phyloP scores from a whole-genome alignment of 2,113 vertebrate species.

The Centrocercus urophasianus region DNA sequence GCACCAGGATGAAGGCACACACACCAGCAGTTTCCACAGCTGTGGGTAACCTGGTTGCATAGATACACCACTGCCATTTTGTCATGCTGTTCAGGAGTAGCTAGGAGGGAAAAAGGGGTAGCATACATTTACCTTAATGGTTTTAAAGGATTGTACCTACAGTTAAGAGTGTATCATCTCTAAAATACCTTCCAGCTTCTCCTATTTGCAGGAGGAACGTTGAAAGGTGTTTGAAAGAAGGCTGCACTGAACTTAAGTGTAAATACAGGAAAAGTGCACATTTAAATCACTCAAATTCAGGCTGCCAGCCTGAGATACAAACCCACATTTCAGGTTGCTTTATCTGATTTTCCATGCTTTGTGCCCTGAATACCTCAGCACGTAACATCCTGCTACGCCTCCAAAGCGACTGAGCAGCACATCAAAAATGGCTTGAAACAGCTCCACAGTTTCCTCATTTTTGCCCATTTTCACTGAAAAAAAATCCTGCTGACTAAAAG shows the following conservation, averaged over 20 bases:
- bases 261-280: neutral
- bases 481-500: neutral
- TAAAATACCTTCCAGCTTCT: neutral
- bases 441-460: neutral
- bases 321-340: neutral
- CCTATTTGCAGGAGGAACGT: neutral
- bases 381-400: neutral
- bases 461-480: neutral
- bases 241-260: neutral
- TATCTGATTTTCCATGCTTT: neutral
- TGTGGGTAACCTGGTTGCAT: constrained; percentile 20
- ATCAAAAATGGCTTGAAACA: neutral
- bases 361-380: neutral
- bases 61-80: neutral
- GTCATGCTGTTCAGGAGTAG: neutral
- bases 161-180: fast-evolving
- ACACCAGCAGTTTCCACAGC: neutral
- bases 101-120: no score
- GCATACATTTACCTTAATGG: neutral
- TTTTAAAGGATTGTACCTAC: neutral
- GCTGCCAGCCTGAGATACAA: neutral
- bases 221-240: neutral
- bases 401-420: neutral
- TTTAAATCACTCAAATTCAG: neutral
- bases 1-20: constrained; percentile 43